Base-by-base conservation (phyloP, 2,797 vertebrate genomes). In the Pantherophis vulpinus region DNA sequence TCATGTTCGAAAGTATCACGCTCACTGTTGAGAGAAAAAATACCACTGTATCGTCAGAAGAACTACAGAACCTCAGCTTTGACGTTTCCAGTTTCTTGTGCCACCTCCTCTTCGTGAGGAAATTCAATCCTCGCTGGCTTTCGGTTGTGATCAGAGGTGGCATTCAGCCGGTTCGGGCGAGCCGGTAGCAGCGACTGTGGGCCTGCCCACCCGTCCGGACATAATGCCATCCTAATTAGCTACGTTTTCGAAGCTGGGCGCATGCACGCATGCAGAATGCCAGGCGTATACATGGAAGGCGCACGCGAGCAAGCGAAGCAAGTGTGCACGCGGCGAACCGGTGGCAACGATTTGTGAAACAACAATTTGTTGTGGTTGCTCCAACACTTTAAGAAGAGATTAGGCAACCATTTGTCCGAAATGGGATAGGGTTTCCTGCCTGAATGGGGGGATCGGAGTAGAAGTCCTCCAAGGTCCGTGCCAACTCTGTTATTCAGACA, bases 1-100 rank as follows among this genome's bases (percentile, higher is more conserved):
- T 99, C 99, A 23, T 97, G 96, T 97, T 99, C 99, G 95, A 99
- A 97, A 86, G 95, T 86, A 96, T 99, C 99, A 13, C 99, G 98
- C 70, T 99, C 99, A 92, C 99, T 99, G 90, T 91, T 88, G 96
- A 96, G 87, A 94, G 25, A 51, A 92, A 95, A 93, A 58, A 94
- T 94, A 95, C 88, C 58, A 25, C 10, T 83, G 79, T 13, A 93
- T 6, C 63, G 70, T 95, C 86, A 95, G 88, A 90, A 90, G 88
- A 56, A 90, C 51, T 55, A 20, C 1, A 32, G 32, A 56, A 90
- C 91, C 0, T n/a, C 47, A 47, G 91, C 29, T 61, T 12, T 55
- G 37, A 93, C 4, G 4, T 20, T 9, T 32, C 13, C 11, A 61
- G 10, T 70, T 51, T 20, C 32, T 51, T 27, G 11, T 27, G 6